Evolutionary conservation across 2,113 vertebrate species (phyloP).

Genomic region (Morone chrysops): DNA sequence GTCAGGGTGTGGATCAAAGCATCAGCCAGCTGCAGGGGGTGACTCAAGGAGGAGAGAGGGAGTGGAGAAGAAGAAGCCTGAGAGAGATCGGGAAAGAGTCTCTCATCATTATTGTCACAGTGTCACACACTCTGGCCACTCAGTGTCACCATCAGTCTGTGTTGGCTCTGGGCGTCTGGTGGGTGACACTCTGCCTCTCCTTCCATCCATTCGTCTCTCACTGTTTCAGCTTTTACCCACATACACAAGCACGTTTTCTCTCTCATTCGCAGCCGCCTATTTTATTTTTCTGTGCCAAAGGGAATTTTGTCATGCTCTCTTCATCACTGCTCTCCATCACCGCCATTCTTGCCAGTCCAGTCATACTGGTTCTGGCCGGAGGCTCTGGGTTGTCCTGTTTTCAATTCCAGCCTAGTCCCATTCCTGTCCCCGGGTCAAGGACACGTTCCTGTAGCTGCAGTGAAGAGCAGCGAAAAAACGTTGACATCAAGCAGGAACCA

Average conservation of each 20-base stretch:
- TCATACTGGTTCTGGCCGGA: constrained; percentile 52
- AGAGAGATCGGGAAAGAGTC: constrained; percentile 64
- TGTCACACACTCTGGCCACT: constrained; percentile 66
- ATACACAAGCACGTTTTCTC: constrained; percentile 29
- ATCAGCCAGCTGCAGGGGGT: constrained; percentile 20
- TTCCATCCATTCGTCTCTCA: constrained; percentile 47
- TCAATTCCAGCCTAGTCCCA: constrained; percentile 22
- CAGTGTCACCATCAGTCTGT: constrained; percentile 72
- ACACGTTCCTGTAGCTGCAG: constrained; percentile 44
- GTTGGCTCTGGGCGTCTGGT: constrained; percentile 68
- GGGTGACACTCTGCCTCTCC: constrained; percentile 71
- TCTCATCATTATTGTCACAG: constrained; percentile 73
- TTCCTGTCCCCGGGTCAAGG: constrained; percentile 70
- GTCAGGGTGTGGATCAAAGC: constrained; percentile 53
- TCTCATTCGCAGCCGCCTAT: constrained; percentile 32
- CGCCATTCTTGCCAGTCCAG: constrained; percentile 55
- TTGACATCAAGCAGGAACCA: constrained; percentile 58
- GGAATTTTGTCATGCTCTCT: constrained; percentile 60
- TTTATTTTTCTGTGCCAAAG: constrained; percentile 46
- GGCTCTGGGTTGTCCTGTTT: constrained; percentile 64
- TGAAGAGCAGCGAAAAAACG: constrained; percentile 46
- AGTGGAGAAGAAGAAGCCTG: constrained; percentile 33
- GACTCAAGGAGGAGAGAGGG: constrained; percentile 18
- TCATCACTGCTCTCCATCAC: constrained; percentile 53
- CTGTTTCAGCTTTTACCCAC: constrained; percentile 38